Percentiles rank a stretch among this genome's conserved stretches.
Conservation (phyloP, 2,113 vertebrate species). For the Triplophysa rosa region DNA sequence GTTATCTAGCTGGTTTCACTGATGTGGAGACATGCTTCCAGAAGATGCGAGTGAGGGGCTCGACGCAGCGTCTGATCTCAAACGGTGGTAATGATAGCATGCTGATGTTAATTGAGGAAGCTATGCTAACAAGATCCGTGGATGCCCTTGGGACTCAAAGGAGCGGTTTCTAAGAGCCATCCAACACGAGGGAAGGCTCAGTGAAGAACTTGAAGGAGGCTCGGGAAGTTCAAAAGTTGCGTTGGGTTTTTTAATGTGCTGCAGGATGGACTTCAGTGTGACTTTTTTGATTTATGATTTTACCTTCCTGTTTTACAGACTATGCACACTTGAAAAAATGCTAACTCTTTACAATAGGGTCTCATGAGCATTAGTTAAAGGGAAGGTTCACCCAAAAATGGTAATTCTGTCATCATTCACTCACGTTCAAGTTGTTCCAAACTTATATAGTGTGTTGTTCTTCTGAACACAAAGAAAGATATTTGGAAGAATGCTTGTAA, state of each 20-base stretch:
- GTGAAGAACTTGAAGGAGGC: slow-evolving; percentile 6
- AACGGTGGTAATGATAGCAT: slow-evolving; percentile 24
- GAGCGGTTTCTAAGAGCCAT: slow-evolving; percentile 43
- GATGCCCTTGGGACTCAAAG: slow-evolving; percentile 12
- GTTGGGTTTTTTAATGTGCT: neutral
- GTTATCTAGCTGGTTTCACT: slow-evolving; percentile 15
- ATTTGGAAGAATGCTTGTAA: too few species aligned
- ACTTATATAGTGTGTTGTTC: too few species aligned
- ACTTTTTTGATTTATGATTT: neutral
- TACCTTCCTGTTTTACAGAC: too few species aligned
- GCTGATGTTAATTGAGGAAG: slow-evolving; percentile 39
- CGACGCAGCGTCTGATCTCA: slow-evolving; percentile 10
- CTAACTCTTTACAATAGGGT: too few species aligned
- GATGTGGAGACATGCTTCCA: neutral
- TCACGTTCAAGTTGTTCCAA: too few species aligned
- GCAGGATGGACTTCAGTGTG: neutral
- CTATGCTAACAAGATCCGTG: neutral
- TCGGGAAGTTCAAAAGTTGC: slow-evolving; percentile 5
- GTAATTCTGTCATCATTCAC: too few species aligned
- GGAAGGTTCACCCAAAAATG: too few species aligned
- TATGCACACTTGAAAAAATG: too few species aligned
- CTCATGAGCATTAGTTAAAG: too few species aligned
- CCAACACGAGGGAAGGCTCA: neutral
- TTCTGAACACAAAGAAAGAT: too few species aligned
- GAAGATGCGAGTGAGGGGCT: neutral